Conservation (phyloP, 1,140 invertebrate genomes). For the Cyclargus thomasi region DNA sequence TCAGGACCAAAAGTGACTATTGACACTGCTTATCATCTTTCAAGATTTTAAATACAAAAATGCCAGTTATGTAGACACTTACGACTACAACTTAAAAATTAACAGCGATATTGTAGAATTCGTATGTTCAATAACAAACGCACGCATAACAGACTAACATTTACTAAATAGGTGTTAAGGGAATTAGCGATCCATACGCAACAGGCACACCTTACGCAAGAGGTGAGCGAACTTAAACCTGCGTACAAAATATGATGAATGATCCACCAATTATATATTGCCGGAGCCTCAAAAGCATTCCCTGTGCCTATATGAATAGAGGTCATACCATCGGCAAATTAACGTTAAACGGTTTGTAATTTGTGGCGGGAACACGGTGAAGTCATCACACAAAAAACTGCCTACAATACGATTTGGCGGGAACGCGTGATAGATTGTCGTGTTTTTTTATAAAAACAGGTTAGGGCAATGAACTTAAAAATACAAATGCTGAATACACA, state of each 20-base stretch:
- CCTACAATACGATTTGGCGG: neutral
- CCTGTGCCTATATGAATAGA: no score
- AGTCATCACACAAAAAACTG: neutral
- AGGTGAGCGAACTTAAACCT: constrained; percentile 8
- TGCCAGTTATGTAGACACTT: no score
- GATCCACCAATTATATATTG: neutral
- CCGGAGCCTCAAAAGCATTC: no score
- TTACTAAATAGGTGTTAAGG: neutral
- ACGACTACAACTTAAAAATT: neutral
- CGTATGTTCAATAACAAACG: neutral
- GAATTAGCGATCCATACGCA: neutral
- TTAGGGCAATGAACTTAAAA: neutral
- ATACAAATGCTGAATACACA: neutral
- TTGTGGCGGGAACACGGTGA: constrained; percentile 1
- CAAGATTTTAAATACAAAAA: no score
- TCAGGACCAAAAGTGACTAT: no score
- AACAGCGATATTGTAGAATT: neutral
- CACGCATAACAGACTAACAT: neutral
- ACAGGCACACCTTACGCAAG: constrained; percentile 1
- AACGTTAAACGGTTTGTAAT: no score
- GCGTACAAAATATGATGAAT: neutral
- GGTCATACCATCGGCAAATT: no score
- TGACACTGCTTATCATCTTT: no score
- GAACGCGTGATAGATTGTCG: neutral
- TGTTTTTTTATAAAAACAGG: neutral